Evolutionary conservation across 2,797 vertebrate species (phyloP), one percentile per base, ranked within the genome.

Genomic region (Morelia viridis): DNA sequence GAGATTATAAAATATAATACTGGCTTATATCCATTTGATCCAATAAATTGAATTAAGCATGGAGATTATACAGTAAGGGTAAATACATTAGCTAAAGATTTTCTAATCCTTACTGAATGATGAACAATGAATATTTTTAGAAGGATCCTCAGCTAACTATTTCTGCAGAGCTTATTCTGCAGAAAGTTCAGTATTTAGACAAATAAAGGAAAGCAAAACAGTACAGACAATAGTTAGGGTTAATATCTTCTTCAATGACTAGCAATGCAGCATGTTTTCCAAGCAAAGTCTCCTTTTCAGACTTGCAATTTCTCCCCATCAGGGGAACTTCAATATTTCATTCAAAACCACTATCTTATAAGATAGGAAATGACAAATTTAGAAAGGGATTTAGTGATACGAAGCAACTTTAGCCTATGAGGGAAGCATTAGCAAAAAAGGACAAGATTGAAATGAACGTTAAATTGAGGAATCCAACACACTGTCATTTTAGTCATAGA

Each of bases 241-340:
- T 26, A n/a, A 96, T 93, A 64, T 17, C 22, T 92, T 92, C 89
- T 86, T 85, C 91, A 53, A 80, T 94, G 35, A 60, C 53, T 46
- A 31, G 92, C 50, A 7, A 85, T 58, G 92, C 26, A 83, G 91
- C 57, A 92, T 64, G 58, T 83, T 68, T 64, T 86, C 62, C 0
- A 6, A 57, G 57, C 50, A 68, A 91, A 7, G 50, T 41, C 56
- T 85, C 87, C 58, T 24, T 91, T 56, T 76, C 84, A 93, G 90
- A 91, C 89, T 68, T 65, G 64, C 2, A 19, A 68, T 35, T 92
- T 87, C n/a, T 28, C 11, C 88, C 71, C 76, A 9, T 71, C 92
- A 60, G 92, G 64, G 50, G 58, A 88, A 92, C 91, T 91, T 22
- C 56, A 91, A n/a, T 3, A 28, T 91, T 46, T 11, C 53, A 89